phyloP scores from a whole-genome alignment of 2,797 vertebrate species.

The Pempheris klunzingeri region DNA sequence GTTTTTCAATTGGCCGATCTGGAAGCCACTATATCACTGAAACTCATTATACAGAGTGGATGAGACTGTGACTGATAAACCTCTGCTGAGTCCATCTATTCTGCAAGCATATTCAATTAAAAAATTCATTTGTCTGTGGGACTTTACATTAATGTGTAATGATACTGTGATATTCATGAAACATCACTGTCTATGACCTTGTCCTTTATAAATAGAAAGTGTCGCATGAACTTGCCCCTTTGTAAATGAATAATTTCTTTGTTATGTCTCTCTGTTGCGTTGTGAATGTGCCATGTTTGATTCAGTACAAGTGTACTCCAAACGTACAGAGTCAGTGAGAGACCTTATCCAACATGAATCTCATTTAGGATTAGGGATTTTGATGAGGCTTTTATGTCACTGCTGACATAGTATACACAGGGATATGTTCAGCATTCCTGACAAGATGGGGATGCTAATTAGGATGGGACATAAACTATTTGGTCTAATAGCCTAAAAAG shows the following conservation, averaged over 20 bases:
- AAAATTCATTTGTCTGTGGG: slow-evolving; percentile 61
- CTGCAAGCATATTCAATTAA: slow-evolving; percentile 70
- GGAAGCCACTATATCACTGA: slow-evolving; percentile 38
- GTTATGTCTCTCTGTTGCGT: neutral
- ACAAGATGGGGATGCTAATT: neutral
- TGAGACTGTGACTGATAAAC: slow-evolving; percentile 64
- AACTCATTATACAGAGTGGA: slow-evolving; percentile 45
- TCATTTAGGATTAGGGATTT: neutral
- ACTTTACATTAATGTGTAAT: slow-evolving; percentile 66
- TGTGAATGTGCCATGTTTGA: neutral
- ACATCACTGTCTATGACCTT: slow-evolving; percentile 49
- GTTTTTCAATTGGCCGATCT: slow-evolving; percentile 46
- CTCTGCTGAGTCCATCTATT: slow-evolving; percentile 52
- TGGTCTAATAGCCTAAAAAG: neutral
- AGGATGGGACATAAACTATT: slow-evolving; percentile 7
- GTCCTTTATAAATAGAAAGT: slow-evolving; percentile 49
- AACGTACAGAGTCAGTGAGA: neutral
- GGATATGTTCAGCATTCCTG: neutral
- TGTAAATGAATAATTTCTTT: slow-evolving; percentile 5
- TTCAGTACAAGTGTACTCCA: neutral
- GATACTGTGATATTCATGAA: slow-evolving; percentile 68
- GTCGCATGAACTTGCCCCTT: slow-evolving; percentile 3
- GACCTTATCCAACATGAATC: too few relatives aligned
- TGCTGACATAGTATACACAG: neutral
- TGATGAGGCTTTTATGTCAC: neutral